Conservation (phyloP, 2,113 vertebrate genomes). For the Prietella phreatophila region DNA sequence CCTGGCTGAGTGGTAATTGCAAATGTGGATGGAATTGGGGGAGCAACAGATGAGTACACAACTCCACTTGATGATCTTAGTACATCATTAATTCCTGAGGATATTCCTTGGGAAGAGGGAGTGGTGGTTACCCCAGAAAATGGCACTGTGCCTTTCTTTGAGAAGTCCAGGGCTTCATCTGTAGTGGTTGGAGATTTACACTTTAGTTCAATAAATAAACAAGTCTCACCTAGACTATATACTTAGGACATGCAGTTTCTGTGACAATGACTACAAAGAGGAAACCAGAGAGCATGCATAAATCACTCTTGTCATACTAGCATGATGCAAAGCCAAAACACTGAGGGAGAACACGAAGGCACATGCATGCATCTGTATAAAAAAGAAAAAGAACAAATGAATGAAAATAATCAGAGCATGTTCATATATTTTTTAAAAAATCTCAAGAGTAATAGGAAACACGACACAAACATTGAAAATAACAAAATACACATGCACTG, state of each 20-base stretch:
- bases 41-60: conserved; percentile 89
- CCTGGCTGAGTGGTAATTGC: conserved; percentile 96
- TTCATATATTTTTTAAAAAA: conserved; percentile 27
- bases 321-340: conserved; percentile 84
- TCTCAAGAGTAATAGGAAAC: conserved; percentile 14
- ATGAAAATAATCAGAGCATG: conserved; percentile 58
- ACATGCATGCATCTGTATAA: conserved; percentile 88
- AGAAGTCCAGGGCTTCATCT: conserved; percentile 98
- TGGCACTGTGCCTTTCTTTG: conserved; percentile 85
- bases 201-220: conserved; percentile 62
- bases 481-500: conserved; percentile 49
- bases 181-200: conserved; percentile 87
- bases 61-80: conserved; percentile 90
- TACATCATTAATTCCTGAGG: conserved; percentile 82
- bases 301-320: conserved; percentile 74
- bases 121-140: conserved; percentile 79
- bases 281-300: conserved; percentile 79
- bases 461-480: conserved; percentile 26
- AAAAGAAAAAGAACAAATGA: conserved; percentile 70
- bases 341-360: conserved; percentile 88
- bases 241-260: conserved; percentile 65
- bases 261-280: conserved; percentile 58
- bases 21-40: conserved; percentile 88
- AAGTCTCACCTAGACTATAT: background rate
- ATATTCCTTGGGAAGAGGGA: conserved; percentile 81